Evolutionary conservation across 53 echinoderm and acorn worm species (phyloP).

Genomic region (Temnopleurus reevesii): DNA sequence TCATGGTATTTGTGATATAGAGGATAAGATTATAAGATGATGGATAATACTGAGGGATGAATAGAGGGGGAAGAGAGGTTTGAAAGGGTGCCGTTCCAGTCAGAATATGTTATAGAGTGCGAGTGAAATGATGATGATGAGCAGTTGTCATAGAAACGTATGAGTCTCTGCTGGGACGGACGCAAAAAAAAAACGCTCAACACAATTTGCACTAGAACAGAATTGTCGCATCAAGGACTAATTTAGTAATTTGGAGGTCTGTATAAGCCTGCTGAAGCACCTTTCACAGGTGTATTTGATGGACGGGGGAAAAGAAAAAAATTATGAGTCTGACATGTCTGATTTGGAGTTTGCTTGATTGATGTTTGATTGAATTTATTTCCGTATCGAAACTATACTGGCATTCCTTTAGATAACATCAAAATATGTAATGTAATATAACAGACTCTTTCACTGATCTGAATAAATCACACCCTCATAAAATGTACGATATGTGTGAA

Average conservation of each 20-base stretch:
- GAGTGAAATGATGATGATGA: constrained; percentile 17
- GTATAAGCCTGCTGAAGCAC: not conserved
- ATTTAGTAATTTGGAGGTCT: constrained; percentile 6
- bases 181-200: not conserved
- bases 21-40: not conserved
- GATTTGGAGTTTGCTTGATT: too few species aligned
- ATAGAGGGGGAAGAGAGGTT: not conserved
- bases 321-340: too few species aligned
- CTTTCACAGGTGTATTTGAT: not conserved
- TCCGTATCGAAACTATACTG: too few species aligned
- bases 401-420: too few species aligned
- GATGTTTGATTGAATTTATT: too few species aligned
- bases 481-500: too few species aligned
- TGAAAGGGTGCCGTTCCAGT: not conserved
- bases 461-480: too few species aligned
- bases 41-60: not conserved
- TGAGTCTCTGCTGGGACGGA: not conserved
- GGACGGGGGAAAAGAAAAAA: not conserved
- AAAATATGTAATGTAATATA: too few species aligned
- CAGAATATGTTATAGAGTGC: not conserved
- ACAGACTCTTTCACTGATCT: too few species aligned
- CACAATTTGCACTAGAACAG: not conserved
- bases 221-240: not conserved
- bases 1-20: not conserved
- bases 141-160: not conserved